Evolutionary conservation across 2,797 vertebrate species (phyloP).

Genomic region (Manis javanica): DNA sequence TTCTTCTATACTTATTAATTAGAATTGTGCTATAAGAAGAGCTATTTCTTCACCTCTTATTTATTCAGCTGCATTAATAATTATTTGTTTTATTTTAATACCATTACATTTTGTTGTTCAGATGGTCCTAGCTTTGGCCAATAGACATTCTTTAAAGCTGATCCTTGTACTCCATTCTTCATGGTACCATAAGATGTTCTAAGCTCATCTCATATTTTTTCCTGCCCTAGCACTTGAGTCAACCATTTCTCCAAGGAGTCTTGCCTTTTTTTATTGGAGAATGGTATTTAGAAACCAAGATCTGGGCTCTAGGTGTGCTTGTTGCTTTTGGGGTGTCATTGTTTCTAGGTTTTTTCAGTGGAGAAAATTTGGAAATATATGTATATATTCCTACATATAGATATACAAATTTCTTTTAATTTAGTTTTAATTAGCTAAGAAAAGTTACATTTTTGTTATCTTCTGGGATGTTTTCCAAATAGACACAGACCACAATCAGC

Average conservation of each 20-base stretch:
- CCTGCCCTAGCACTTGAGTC: not conserved
- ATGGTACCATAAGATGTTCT: not conserved
- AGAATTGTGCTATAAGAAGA: not conserved
- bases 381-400: not conserved
- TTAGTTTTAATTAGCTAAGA: constrained; percentile 19
- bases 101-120: not conserved
- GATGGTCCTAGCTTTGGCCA: not conserved
- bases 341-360: not conserved
- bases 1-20: not conserved
- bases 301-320: constrained; percentile 10
- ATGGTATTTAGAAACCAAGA: constrained; percentile 65
- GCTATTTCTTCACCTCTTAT: not conserved
- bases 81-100: constrained; percentile 11
- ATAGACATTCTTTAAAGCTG: not conserved
- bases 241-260: not conserved
- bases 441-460: not conserved
- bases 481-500: not conserved
- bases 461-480: constrained; percentile 12
- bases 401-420: not conserved
- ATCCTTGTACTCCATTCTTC: not conserved
- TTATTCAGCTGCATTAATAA: not conserved
- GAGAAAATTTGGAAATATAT: not conserved
- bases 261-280: not conserved
- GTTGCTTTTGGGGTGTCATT: not conserved
- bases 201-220: not conserved